These are phyloP conservation scores for Meloidogyne floridensis DNA, from an alignment of 1,140 invertebrate genomes.

Conservation along the genomic window DNA sequence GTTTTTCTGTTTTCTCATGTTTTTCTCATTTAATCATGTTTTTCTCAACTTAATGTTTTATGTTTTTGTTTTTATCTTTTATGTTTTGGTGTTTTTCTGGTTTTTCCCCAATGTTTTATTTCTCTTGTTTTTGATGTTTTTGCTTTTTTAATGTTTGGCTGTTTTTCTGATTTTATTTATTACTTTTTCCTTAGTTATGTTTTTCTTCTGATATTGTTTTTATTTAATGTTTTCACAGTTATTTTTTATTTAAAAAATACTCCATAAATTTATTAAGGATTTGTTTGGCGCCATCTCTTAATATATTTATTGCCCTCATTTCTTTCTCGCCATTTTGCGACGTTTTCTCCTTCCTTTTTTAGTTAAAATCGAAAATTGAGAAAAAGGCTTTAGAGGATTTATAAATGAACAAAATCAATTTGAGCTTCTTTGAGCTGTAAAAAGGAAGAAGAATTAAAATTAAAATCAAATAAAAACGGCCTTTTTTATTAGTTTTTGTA, in stretches of 20 bases:
- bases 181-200: no score
- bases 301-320: neutral
- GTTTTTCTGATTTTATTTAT: no score
- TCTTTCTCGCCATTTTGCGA: conserved; percentile 4
- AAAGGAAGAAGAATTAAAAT: neutral
- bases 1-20: no score
- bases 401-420: conserved; percentile 7
- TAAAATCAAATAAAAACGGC: neutral
- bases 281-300: conserved; percentile 6
- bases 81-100: no score
- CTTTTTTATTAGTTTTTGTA: neutral
- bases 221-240: neutral
- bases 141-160: no score
- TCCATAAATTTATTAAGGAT: neutral
- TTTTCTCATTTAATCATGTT: no score
- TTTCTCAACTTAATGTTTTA: no score
- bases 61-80: no score
- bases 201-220: no score
- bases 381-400: neutral
- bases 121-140: no score
- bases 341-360: neutral
- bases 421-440: neutral
- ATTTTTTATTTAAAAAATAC: conserved; percentile 8
- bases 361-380: neutral
- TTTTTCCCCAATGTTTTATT: no score